A percentile compares a stretch with the other conserved stretches of the same genome.
Evolutionary conservation across 1,140 invertebrate genomes (phyloP).

Genomic region (Ostrea edulis): DNA sequence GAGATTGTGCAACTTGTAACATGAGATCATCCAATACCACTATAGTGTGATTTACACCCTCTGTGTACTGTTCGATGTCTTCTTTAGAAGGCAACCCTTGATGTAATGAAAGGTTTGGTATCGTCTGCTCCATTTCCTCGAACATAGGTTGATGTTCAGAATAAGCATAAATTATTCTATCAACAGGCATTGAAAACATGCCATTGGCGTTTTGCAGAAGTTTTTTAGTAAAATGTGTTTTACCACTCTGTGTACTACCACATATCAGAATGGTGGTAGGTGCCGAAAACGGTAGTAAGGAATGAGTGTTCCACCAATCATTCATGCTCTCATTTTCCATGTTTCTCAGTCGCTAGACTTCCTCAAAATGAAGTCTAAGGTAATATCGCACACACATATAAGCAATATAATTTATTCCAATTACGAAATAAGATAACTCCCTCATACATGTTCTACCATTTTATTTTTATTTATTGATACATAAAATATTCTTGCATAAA

Average conservation of each 20-base stretch:
- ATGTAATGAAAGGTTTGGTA: conserved; percentile 46
- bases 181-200: conserved; percentile 41
- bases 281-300: conserved; percentile 43
- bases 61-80: conserved; percentile 39
- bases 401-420: not conserved
- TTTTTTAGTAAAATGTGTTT: conserved; percentile 46
- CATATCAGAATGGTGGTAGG: conserved; percentile 46
- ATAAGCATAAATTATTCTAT: conserved; percentile 49
- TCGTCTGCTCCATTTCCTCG: conserved; percentile 45
- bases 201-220: conserved; percentile 39
- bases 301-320: conserved; percentile 29
- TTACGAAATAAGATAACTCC: not conserved
- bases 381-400: not conserved
- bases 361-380: not conserved
- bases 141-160: conserved; percentile 53
- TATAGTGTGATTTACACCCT: conserved; percentile 7
- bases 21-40: conserved; percentile 39
- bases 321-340: conserved; percentile 18
- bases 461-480: conserved; percentile 4
- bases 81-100: conserved; percentile 46
- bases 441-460: not conserved
- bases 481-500: conserved; percentile 16
- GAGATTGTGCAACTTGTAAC: conserved; percentile 5
- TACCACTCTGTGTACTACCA: conserved; percentile 50
- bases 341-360: not conserved